Conservation (phyloP, 2,113 vertebrate species). For the Prionailurus bengalensis region DNA sequence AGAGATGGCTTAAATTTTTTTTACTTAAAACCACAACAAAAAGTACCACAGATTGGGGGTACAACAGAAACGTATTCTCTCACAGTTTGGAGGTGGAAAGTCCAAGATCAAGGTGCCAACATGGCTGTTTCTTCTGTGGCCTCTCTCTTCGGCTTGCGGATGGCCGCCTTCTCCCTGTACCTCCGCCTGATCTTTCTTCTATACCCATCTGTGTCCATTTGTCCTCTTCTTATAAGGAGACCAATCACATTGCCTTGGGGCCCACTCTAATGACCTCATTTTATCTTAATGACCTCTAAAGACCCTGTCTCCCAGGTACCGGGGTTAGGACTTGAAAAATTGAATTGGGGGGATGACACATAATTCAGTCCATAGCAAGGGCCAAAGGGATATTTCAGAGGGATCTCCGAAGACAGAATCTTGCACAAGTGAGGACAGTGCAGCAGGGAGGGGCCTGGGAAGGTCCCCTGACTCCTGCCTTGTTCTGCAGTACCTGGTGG, state of each 20-base stretch:
- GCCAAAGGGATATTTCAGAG: background rate
- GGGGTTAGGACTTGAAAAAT: background rate
- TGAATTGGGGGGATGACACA: no score
- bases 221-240: background rate
- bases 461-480: background rate
- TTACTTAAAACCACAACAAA: background rate
- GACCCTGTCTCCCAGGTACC: background rate
- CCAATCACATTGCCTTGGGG: background rate
- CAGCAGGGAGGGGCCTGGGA: background rate
- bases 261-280: background rate
- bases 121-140: background rate
- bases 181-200: background rate
- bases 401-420: background rate
- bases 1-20: no score
- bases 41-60: background rate
- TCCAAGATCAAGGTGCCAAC: background rate
- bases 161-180: background rate
- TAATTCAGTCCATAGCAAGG: background rate
- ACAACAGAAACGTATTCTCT: background rate
- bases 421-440: background rate
- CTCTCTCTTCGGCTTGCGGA: background rate
- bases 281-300: background rate
- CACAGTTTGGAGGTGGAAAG: background rate
- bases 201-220: background rate
- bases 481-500: background rate